A percentile compares a stretch with the other conserved stretches of the same genome.
These are phyloP conservation scores for Philonicus albiceps DNA, from an alignment of 2,888 invertebrate genomes.

Conservation along the genomic window DNA sequence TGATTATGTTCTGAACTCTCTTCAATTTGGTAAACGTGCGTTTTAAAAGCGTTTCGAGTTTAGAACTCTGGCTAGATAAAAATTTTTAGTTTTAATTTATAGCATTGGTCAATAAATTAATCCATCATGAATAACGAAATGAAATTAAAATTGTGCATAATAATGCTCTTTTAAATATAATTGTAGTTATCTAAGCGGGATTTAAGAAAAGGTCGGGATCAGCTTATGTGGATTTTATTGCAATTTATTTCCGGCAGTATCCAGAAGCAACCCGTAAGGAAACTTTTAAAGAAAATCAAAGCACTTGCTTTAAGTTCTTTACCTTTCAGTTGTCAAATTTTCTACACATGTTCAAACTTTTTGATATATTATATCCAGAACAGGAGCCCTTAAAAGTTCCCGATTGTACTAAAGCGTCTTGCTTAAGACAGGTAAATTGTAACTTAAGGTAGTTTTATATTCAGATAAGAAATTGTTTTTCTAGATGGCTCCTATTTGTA, in stretches of 20 bases:
- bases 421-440: slow-evolving; percentile 55
- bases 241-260: slow-evolving; percentile 98
- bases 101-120: no score
- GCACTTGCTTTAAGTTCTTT: slow-evolving; percentile 47
- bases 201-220: slow-evolving; percentile 89
- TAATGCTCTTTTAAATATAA: not conserved
- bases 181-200: slow-evolving; percentile 76
- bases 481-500: slow-evolving; percentile 89
- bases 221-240: slow-evolving; percentile 98
- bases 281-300: not conserved
- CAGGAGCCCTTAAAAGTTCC: slow-evolving; percentile 89
- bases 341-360: slow-evolving; percentile 86
- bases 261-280: slow-evolving; percentile 83
- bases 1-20: no score
- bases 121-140: not conserved
- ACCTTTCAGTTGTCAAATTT: slow-evolving; percentile 77
- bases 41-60: no score
- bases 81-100: no score
- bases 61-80: no score
- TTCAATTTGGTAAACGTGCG: no score
- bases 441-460: not conserved
- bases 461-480: not conserved
- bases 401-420: slow-evolving; percentile 84
- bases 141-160: not conserved
- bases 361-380: slow-evolving; percentile 92